These are phyloP conservation scores for Epizoanthus scotinus DNA, from an alignment of 92 coral and sea anemone genomes.

Conservation along the genomic window DNA sequence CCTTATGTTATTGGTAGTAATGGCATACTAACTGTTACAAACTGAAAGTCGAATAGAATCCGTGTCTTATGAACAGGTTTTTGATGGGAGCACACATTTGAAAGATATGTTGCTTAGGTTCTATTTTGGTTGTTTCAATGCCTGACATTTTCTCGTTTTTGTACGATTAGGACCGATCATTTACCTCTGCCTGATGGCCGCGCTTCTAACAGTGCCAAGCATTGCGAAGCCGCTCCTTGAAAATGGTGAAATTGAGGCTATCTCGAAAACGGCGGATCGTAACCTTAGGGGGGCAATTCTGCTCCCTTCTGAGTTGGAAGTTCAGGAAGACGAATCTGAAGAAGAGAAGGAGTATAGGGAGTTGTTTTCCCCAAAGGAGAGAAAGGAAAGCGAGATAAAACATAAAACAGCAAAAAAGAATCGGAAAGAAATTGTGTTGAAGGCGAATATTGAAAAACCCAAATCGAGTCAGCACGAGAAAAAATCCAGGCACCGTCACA, in stretches of 20 bases:
- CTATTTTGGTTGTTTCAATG: not conserved
- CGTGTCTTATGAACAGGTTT: no score
- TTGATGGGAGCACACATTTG: no score
- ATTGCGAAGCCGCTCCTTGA: not conserved
- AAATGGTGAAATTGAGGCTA: not conserved
- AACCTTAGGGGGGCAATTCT: not conserved
- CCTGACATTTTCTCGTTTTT: not conserved
- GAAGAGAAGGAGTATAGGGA: not conserved
- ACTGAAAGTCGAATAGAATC: no score
- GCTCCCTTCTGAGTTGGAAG: not conserved
- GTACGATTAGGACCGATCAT: not conserved
- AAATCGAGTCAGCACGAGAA: not conserved
- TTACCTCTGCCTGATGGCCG: not conserved
- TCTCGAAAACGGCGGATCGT: not conserved
- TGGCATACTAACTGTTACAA: no score
- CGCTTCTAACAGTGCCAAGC: not conserved
- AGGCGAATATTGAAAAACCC: not conserved
- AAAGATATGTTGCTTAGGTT: no score
- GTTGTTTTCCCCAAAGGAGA: not conserved
- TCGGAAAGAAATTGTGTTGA: not conserved
- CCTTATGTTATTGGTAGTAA: no score
- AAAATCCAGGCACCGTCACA: slow-evolving; percentile 3
- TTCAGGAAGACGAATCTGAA: not conserved
- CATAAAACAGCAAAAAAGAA: not conserved
- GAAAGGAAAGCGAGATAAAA: not conserved